Base-by-base conservation (phyloP, 2,113 vertebrate species). In the Vulpes ferrilata region DNA sequence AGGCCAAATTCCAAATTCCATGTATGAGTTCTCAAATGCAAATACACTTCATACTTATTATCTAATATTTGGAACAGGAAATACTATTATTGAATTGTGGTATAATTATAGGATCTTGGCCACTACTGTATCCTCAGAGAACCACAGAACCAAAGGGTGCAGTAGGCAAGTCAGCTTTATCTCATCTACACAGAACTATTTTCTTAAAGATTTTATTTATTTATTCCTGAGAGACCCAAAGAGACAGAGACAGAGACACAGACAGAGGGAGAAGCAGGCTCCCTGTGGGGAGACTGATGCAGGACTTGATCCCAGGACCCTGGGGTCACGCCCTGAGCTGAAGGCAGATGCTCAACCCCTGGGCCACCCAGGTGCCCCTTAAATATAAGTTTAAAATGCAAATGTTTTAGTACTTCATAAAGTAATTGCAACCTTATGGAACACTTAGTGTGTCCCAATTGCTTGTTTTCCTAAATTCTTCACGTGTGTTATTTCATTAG, bases 51-150 rank as follows among this genome's bases (percentile, higher is more conserved):
- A 48, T 59, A n/a, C 4, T 38, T 91, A 7, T 30, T 64, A 32
- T 81, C 71, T 85, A 71, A 22, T n/a, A 71, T 85, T 93, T 95
- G 9, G 48, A 35, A 3, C 53, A 87, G 38, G 51, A 65, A 91
- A 88, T 48, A 64, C 19, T 51, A 3, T 79, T 83, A 43, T 48
- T 64, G 12, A 95, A 38, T 16, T 78, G 12, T 23, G 69, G 1
- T 62, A 7, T n/a, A 78, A 43, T 64, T 79, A 64, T 71, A 80
- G 5, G 5, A 38, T 78, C 17, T 60, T 95, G 60, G 11, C 25
- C 32, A 55, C 5, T 67, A 20, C 10, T 17, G 3, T 84, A 16
- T 19, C 35, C 13, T 78, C 67, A 12, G 4, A 73, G 10, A 51
- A 64, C 23, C 51, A 62, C 15, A 3, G 38, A 51, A 59, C 11